Percentiles rank a stretch among this genome's conserved stretches.
phyloP scores from a whole-genome alignment of 2,888 invertebrate genomes.

The Itoplectis maculator region DNA sequence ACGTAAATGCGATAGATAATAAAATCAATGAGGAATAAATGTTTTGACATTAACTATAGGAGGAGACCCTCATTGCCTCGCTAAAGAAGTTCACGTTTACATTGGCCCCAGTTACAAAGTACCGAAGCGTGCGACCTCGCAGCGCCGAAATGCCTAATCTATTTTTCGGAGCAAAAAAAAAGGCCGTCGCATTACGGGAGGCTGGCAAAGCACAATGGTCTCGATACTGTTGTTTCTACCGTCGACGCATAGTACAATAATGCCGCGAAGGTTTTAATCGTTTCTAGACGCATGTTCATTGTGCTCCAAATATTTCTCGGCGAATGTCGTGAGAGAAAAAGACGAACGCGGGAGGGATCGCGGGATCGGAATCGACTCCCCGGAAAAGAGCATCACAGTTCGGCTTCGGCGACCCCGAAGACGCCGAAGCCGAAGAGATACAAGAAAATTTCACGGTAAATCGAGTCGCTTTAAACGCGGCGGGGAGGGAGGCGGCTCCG shows the following conservation, averaged over 20 bases:
- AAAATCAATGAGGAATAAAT: no score
- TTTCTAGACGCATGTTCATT: constrained; percentile 41
- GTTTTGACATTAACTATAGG: no score
- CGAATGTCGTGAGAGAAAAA: constrained; percentile 27
- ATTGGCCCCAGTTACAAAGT: neutral
- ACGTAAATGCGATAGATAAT: no score
- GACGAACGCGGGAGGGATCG: constrained; percentile 4
- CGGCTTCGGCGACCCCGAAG: constrained; percentile 8
- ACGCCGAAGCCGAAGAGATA: constrained; percentile 5
- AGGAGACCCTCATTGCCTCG: no score
- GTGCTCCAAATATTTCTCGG: constrained; percentile 39
- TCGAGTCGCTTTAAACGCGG: constrained; percentile 72
- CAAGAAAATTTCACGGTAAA: constrained; percentile 76
- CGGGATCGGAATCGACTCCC: constrained; percentile 60
- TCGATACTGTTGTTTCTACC: constrained; percentile 63
- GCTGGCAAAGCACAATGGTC: constrained; percentile 60
- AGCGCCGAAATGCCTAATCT: constrained; percentile 29
- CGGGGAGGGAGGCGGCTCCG: constrained; percentile 31
- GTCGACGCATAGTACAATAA: constrained; percentile 31
- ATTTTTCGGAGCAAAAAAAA: constrained; percentile 9
- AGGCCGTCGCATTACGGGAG: constrained; percentile 55
- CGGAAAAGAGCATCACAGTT: constrained; percentile 75
- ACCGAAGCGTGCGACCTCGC: no score
- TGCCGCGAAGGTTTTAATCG: constrained; percentile 59
- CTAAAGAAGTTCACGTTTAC: neutral